phyloP scores from a whole-genome alignment of 2,797 vertebrate genomes.

The Peromyscus attwateri region DNA sequence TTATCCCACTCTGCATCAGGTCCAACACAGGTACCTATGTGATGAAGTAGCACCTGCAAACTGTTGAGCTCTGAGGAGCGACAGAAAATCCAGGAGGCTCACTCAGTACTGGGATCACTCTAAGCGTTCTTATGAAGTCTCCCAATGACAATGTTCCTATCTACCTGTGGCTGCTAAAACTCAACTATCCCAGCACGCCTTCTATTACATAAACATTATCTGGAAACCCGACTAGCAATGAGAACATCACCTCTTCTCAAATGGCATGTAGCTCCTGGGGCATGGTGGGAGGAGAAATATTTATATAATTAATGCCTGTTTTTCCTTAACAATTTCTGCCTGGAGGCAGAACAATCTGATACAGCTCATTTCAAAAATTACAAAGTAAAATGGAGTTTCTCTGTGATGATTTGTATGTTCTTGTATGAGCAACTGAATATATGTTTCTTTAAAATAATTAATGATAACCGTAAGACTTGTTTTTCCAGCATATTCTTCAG shows the following conservation, averaged over 20 bases:
- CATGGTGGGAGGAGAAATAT: background rate
- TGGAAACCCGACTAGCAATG: background rate
- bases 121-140: conserved; percentile 1
- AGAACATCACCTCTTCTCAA: background rate
- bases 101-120: background rate
- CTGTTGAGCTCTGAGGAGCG: too few species aligned
- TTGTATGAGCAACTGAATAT: background rate
- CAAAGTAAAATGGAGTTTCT: conserved; percentile 7
- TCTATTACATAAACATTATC: background rate
- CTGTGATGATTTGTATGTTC: background rate
- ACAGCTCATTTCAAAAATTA: conserved; percentile 26
- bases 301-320: conserved; percentile 2
- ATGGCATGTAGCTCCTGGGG: background rate
- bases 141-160: background rate
- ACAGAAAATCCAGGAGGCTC: background rate
- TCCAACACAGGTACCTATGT: background rate
- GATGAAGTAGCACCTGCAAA: background rate
- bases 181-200: background rate
- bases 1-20: background rate
- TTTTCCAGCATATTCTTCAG: background rate
- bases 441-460: conserved; percentile 27
- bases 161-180: background rate
- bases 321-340: background rate
- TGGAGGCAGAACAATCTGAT: background rate
- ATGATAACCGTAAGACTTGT: background rate